Conservation (phyloP, 2,797 vertebrate species). For the Podargus strigoides region DNA sequence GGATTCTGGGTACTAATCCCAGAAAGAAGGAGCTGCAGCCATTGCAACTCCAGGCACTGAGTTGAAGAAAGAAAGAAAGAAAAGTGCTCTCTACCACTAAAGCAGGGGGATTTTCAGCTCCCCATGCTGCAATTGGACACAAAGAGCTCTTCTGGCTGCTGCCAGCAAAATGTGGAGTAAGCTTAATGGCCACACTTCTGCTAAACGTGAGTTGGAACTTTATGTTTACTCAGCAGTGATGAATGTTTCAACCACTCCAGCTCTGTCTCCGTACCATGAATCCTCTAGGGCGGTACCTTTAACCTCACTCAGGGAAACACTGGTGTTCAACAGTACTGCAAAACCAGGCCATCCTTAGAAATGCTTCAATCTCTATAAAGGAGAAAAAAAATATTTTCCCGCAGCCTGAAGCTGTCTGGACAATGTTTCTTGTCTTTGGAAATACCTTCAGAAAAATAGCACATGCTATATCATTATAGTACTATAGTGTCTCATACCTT, state of each 20-base stretch:
- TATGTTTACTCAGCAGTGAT: neutral
- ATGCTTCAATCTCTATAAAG: neutral
- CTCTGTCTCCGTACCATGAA: neutral
- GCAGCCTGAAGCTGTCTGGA: neutral
- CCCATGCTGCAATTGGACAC: rapidly evolving
- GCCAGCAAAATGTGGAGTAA: neutral
- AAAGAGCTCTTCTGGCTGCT: neutral
- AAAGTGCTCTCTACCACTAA: neutral
- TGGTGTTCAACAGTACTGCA: neutral
- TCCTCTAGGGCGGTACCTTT: neutral
- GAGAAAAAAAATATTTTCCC: neutral
- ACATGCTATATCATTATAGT: neutral
- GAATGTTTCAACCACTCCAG: neutral
- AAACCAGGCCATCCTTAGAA: neutral
- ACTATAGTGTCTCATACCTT: neutral
- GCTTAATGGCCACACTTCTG: neutral
- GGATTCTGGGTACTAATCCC: neutral
- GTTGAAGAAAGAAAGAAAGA: no score
- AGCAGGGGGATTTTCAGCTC: neutral
- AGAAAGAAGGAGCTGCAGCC: neutral
- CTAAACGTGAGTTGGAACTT: neutral
- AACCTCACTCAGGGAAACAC: neutral
- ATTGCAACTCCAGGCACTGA: neutral
- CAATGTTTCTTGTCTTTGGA: neutral
- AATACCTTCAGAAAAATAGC: neutral